Base-by-base conservation (phyloP, 1,140 invertebrate genomes). In the Halesus radiatus region DNA sequence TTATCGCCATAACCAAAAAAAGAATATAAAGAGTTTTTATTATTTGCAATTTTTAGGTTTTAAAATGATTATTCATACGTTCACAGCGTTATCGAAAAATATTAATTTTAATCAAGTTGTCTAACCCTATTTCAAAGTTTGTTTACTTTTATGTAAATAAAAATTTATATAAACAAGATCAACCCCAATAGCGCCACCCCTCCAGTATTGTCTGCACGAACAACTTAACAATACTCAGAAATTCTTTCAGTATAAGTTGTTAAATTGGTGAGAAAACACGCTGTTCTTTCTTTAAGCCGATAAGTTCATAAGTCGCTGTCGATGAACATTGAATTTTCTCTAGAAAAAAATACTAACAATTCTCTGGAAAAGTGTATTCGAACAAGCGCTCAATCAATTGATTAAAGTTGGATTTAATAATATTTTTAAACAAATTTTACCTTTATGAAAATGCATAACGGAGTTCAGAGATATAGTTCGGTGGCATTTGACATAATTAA, bases 401-500 rank as follows among this genome's bases (percentile, higher is more conserved):
- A 32, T 32, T 32, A 32, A 32, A 32, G 4, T 32, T 1, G 32
- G 32, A 32, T 32, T 32, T 32, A 1, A 7, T 32, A 32, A 32
- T 32, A 32, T 7, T 32, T 32, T 32, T 7, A 32, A 3, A 32
- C 4, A 5, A 32, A 5, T 32, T 29, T 13, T 20, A 62, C n/a
- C 22, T 22, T 18, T 18, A 76, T 26, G 64, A 60, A 58, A 15
- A 79, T 82, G 77, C 70, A 76, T 53, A 76, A 50, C 53, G 45
- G 32, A 16, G 64, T 77, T 64, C 58, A 64, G 8, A 80, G 64
- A 26, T 80, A 80, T 45, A 80, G 68, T 64, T 64, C 82, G 15
- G 82, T 83, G n/a, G 82, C 82, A 16, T 83, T 79, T 68, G 82
- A 83, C 73, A 83, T 83, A 45, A 83, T 83, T n/a, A 80, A 83